A percentile compares a stretch with the other conserved stretches of the same genome.
Evolutionary conservation across 2,888 invertebrate genomes (phyloP).

Genomic region (Sphaeridia pumilis): DNA sequence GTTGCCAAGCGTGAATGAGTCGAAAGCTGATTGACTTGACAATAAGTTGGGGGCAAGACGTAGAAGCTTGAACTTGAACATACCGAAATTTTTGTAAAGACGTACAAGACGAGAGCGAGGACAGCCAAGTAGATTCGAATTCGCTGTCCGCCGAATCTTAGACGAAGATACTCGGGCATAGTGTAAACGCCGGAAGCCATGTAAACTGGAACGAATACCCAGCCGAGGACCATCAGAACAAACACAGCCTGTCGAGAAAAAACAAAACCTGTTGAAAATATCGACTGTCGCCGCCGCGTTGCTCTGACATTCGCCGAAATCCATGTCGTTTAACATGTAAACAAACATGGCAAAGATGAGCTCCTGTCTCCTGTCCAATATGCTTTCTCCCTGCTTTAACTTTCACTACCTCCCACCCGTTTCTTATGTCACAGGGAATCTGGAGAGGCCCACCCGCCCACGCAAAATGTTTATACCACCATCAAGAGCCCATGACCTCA

Average conservation of each 20-base stretch:
- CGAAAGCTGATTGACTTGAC: too few relatives aligned
- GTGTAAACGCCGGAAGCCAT: slow-evolving; percentile 44
- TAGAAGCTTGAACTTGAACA: slow-evolving; percentile 25
- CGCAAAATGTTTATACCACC: too few relatives aligned
- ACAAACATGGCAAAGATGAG: neutral
- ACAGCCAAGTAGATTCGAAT: slow-evolving; percentile 46
- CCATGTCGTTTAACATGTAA: too few relatives aligned
- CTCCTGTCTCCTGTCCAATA: neutral
- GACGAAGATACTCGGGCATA: slow-evolving; percentile 45
- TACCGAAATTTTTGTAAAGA: slow-evolving; percentile 47
- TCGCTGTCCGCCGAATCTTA: slow-evolving; percentile 45
- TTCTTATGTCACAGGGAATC: slow-evolving; percentile 1
- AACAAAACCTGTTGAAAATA: neutral
- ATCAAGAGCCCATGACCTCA: too few relatives aligned
- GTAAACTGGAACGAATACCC: slow-evolving; percentile 47
- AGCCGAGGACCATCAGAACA: slow-evolving; percentile 44
- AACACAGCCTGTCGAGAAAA: slow-evolving; percentile 43
- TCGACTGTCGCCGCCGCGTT: neutral
- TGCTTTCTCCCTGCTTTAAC: too few relatives aligned
- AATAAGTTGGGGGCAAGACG: too few relatives aligned
- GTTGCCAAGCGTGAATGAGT: neutral
- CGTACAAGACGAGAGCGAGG: slow-evolving; percentile 44
- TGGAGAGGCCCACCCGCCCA: too few relatives aligned
- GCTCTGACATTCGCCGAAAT: too few relatives aligned
- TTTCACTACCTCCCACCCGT: neutral